Percentiles rank a stretch among this genome's conserved stretches.
These are phyloP conservation scores for Pseudomugil gertrudae DNA, from an alignment of 2,797 vertebrate genomes.

Conservation along the genomic window DNA sequence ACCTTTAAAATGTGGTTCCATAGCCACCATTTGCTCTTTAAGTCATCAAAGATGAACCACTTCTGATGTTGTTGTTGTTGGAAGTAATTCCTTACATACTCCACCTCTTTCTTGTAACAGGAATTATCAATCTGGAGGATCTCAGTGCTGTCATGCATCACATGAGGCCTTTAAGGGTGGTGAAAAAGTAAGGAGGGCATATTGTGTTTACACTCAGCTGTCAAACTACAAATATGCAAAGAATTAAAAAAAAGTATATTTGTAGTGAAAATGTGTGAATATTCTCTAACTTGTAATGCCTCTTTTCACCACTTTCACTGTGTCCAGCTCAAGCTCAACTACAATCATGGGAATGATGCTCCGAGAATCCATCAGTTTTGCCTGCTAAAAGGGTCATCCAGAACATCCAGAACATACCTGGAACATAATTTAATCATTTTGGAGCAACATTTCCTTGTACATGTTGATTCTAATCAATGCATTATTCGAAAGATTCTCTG, in stretches of 20 bases:
- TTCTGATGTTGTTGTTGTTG: conserved; percentile 88
- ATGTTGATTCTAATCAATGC: conserved; percentile 69
- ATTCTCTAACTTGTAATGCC: conserved; percentile 82
- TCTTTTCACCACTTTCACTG: conserved; percentile 88
- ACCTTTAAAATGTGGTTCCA: conserved; percentile 83
- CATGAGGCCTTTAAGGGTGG: conserved; percentile 71
- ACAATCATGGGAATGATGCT: conserved; percentile 89
- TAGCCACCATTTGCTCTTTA: conserved; percentile 91
- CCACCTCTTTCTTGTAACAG: conserved; percentile 82
- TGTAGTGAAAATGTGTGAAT: background rate
- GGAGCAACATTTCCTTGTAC: conserved; percentile 87
- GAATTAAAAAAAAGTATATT: background rate
- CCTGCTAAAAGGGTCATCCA: conserved; percentile 89
- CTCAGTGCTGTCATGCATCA: conserved; percentile 85
- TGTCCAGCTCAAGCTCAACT: conserved; percentile 87
- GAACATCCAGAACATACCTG: conserved; percentile 90
- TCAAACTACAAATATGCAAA: background rate
- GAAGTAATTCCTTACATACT: conserved; percentile 82
- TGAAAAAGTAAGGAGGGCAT: background rate
- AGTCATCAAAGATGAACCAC: conserved; percentile 86
- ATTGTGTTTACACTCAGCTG: background rate
- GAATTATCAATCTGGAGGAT: conserved; percentile 84
- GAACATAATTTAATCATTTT: conserved; percentile 33
- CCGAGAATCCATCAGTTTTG: conserved; percentile 82
- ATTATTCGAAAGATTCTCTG: conserved; percentile 84